Base-by-base conservation (phyloP, 2,113 vertebrate genomes). In the Beaufortia kweichowensis region DNA sequence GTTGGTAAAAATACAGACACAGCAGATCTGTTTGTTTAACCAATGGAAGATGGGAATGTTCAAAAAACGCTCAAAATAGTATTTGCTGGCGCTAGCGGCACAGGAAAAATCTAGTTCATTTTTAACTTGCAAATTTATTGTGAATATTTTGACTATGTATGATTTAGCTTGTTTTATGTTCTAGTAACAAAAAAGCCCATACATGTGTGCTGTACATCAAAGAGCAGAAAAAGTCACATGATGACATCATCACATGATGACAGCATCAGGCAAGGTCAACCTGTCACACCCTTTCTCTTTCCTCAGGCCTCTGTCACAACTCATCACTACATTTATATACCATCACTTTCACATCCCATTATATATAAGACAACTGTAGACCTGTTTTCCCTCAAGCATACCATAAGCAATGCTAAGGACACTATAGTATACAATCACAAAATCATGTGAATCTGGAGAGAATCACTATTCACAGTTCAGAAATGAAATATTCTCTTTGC, bases 301-400 rank as follows among this genome's bases (percentile, higher is more conserved):
- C 75, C 65, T 61, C 19, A 48, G 64, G 50, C 62, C 53, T 39
- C 67, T 65, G 77, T 75, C 63, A 60, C 77, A 75, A 75, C 63
- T 81, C 60, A 73, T 80, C 79, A 81, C 55, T 77, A 57, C 69
- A 70, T 81, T 79, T 79, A 83, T 76, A 26, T 63, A 48, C 63
- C 67, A 68, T 81, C 50, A 59, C 19, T 68, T 10, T n/a, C 48
- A 23, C 48, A 28, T 41, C 46, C 15, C 33, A 17, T 39, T 12
- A 72, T 66, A 35, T 66, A 66, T 79, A 23, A 61, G 35, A 57
- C 48, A 63, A 50, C 41, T 24, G 29, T 33, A 41, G 24, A 62
- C 24, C 63, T 61, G 62, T 56, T 28, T 70, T 24, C 23, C 28
- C 62, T 21, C 17, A 57, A 55, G 72, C 59, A 79, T 29, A 69